These are phyloP conservation scores for Caiman crocodilus DNA, from an alignment of 2,797 vertebrate genomes.

Conservation along the genomic window DNA sequence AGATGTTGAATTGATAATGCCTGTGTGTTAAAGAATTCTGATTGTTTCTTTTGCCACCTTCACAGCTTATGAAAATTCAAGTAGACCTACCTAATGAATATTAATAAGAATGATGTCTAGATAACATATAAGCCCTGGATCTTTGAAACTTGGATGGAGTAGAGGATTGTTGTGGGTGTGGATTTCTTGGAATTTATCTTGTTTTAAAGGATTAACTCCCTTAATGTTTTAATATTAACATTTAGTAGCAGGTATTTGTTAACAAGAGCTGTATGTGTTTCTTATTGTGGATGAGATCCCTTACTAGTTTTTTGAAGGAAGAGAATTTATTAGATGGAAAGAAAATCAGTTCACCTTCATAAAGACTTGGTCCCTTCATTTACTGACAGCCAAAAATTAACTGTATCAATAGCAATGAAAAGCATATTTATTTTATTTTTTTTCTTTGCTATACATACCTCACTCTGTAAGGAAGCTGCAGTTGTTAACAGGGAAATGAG, in stretches of 20 bases:
- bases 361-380: slow-evolving; percentile 51
- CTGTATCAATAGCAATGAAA: slow-evolving; percentile 60
- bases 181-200: slow-evolving; percentile 76
- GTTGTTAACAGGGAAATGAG: slow-evolving; percentile 53
- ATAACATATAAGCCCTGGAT: slow-evolving; percentile 76
- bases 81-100: slow-evolving; percentile 80
- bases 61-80: slow-evolving; percentile 82
- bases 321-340: slow-evolving; percentile 69
- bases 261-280: background rate
- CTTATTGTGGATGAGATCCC: background rate
- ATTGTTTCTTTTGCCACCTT: slow-evolving; percentile 82
- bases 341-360: slow-evolving; percentile 76
- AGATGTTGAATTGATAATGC: slow-evolving; percentile 80
- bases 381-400: slow-evolving; percentile 66
- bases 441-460: background rate
- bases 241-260: slow-evolving; percentile 70
- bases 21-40: slow-evolving; percentile 80
- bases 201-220: slow-evolving; percentile 80
- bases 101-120: slow-evolving; percentile 77
- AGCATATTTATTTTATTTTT: slow-evolving; percentile 59
- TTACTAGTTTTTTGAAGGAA: slow-evolving; percentile 44
- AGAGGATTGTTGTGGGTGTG: slow-evolving; percentile 74
- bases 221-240: slow-evolving; percentile 70
- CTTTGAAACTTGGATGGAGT: slow-evolving; percentile 75
- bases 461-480: slow-evolving; percentile 47